These are phyloP conservation scores for Crotalus viridis DNA, from an alignment of 2,113 vertebrate genomes.

Conservation along the genomic window DNA sequence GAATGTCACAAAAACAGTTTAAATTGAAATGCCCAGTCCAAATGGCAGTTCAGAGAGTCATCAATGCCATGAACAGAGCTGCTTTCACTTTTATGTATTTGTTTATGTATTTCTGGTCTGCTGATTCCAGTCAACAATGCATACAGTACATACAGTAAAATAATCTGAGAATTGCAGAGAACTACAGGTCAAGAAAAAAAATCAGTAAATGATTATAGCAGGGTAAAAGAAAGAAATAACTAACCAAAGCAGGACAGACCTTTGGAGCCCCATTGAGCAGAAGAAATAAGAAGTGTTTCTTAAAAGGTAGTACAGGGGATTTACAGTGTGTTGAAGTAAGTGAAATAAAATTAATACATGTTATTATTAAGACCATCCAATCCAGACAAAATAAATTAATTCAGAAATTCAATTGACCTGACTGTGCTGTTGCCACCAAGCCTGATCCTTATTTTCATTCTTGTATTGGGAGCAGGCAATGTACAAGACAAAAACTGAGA, in stretches of 20 bases:
- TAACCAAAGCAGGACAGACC: neutral
- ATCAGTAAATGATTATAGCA: neutral
- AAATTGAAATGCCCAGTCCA: neutral
- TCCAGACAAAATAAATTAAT: neutral
- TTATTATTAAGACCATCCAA: neutral
- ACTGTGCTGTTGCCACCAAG: neutral
- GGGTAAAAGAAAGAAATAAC: neutral
- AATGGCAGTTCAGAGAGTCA: neutral
- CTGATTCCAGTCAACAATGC: neutral
- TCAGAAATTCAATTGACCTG: neutral
- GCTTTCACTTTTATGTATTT: neutral
- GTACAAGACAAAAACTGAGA: neutral
- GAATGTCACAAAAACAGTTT: neutral
- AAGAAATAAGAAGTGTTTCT: neutral
- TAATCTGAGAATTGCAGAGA: neutral
- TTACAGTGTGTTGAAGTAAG: neutral
- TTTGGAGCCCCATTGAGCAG: neutral
- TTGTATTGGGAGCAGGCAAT: neutral
- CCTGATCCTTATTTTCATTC: neutral
- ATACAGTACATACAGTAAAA: neutral
- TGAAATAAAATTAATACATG: neutral
- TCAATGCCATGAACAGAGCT: neutral
- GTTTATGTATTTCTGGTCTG: neutral
- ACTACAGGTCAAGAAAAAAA: neutral
- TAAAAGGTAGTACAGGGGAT: neutral